Evolutionary conservation across 1,140 invertebrate genomes (phyloP).

Genomic region (Saccostrea echinata): DNA sequence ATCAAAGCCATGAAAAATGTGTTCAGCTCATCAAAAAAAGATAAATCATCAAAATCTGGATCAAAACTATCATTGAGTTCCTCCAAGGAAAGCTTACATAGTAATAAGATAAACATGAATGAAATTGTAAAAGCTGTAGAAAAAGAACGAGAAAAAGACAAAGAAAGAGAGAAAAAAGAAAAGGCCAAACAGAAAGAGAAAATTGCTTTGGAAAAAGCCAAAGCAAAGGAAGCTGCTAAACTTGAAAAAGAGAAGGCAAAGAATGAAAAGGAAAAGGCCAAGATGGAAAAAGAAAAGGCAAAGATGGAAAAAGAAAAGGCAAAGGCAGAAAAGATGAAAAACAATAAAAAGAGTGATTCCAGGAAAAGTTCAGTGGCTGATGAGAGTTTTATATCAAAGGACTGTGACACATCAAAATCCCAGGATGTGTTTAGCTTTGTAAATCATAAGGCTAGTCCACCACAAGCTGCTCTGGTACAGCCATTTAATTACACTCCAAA

Average conservation of each 20-base stretch:
- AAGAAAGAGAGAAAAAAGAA: constrained; percentile 52
- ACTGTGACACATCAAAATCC: constrained; percentile 2
- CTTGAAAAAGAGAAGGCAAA: constrained; percentile 23
- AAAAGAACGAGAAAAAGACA: constrained; percentile 49
- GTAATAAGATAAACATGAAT: constrained; percentile 47
- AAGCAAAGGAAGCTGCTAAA: constrained; percentile 26
- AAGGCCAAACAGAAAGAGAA: constrained; percentile 32
- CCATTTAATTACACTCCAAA: constrained; percentile 82
- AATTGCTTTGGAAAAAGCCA: constrained; percentile 46
- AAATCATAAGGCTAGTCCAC: not conserved
- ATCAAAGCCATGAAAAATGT: constrained; percentile 58
- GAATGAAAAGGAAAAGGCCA: constrained; percentile 33
- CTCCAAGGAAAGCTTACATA: constrained; percentile 54
- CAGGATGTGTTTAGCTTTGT: constrained; percentile 17
- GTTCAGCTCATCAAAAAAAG: constrained; percentile 53
- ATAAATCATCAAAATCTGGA: constrained; percentile 51
- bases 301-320: constrained; percentile 67
- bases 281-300: not conserved
- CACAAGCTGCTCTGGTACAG: constrained; percentile 80
- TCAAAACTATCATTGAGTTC: constrained; percentile 61
- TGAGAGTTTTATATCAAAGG: constrained; percentile 36
- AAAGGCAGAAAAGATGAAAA: constrained; percentile 58
- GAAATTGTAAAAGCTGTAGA: constrained; percentile 46
- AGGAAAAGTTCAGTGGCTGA: constrained; percentile 47
- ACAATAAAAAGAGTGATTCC: constrained; percentile 44